These are phyloP conservation scores for Camelus bactrianus DNA, from an alignment of 2,113 vertebrate species.

Conservation along the genomic window DNA sequence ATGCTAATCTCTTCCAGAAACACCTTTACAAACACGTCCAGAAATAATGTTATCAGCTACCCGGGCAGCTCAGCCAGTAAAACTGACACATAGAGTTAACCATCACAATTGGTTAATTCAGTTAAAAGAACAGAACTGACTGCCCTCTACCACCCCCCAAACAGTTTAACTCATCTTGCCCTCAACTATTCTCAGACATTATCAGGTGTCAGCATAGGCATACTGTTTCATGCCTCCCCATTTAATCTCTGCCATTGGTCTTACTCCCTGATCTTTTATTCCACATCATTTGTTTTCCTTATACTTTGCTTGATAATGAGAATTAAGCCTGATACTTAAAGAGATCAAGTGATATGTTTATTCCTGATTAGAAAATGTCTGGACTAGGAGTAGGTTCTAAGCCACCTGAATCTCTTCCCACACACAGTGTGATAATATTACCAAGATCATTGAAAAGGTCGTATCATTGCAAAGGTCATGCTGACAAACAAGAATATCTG, in stretches of 20 bases:
- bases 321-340: neutral
- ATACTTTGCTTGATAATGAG: neutral
- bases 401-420: neutral
- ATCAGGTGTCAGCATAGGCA: neutral
- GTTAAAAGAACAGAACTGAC: neutral
- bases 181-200: neutral
- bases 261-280: neutral
- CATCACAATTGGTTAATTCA: neutral
- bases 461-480: neutral
- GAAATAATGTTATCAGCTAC: neutral
- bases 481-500: neutral
- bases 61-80: neutral
- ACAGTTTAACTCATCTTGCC: neutral
- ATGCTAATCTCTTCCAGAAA: neutral
- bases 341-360: neutral
- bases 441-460: neutral
- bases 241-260: neutral
- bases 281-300: neutral
- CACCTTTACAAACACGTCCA: neutral
- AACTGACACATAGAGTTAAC: neutral
- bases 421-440: neutral
- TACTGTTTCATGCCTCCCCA: rapidly evolving
- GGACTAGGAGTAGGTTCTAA: neutral
- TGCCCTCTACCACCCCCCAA: neutral
- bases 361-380: neutral